Base-by-base conservation (phyloP, 2,797 vertebrate species). In the Enteromius treurensis region DNA sequence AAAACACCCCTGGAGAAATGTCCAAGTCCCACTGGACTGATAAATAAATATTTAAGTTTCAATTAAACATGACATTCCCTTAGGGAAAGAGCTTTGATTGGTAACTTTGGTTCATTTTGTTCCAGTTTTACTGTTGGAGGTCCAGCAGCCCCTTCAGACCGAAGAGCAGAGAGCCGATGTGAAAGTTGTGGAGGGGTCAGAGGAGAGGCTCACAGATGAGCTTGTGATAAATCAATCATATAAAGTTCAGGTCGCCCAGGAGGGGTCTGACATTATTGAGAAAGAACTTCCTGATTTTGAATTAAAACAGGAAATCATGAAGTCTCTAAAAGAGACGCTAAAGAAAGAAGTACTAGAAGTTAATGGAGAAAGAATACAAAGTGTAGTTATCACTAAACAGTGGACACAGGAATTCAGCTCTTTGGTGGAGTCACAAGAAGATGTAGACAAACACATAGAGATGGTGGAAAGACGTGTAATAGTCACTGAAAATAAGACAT, bases 81-180 rank as follows among this genome's bases (percentile, higher is more conserved):
- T 6, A 23, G 11, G 45, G 32, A 51, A 21, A 65, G 29, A 15
- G 17, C 37, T 78, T 17, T 68, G 32, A 37, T 74, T 60, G 42
- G 23, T 82, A 0, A 40, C 86, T 83, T 77, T 62, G 14, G 0
- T 37, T 37, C 0, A 83, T 86, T 83, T 81, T 77, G 79, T 47
- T 64, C 23, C 65, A 92, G 91, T 84, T 60, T 88, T 89, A 67
- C 26, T 71, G 29, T 19, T 47, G 86, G 84, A 67, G 37, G 70
- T 87, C 55, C 64, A 79, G 75, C 85, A 86, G 80, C 42, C 85
- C 75, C 81, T 32, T 34, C 58, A 83, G 76, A 26, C n/a, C n/a
- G 65, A 51, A 76, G 58, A 60, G 42, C 81, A 77, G 14, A 64
- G 15, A 69, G 65, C 79, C 67, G 78, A 86, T 49, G 65, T 89